Base-by-base conservation (phyloP, 2,797 vertebrate species). In the Rhinella marina region DNA sequence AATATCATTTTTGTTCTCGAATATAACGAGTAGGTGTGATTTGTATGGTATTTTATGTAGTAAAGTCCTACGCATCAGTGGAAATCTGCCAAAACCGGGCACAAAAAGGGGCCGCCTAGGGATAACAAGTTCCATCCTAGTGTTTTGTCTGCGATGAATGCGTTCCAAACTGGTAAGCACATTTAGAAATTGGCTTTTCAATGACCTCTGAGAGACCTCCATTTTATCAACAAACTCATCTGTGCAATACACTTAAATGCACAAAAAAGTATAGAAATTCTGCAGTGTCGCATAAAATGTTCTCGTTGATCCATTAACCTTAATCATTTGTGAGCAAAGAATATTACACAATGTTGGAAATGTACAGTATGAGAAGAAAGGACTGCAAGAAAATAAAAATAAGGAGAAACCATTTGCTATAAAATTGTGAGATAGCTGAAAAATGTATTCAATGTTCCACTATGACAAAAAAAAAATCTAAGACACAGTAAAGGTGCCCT, bases 161-260 rank as follows among this genome's bases (percentile, higher is more conserved):
- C 68, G 72, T 89, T 86, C 84, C 79, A 66, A 23, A 75, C 70
- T 19, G 52, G 61, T 89, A 59, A 86, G 85, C 78, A 88, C 76
- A 80, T 80, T 88, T 73, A 88, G 13, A 52, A 72, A 84, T 32
- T 70, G 64, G 59, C 75, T 72, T 79, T 88, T 70, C 81, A 50
- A 32, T 88, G 87, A 88, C 50, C 66, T 81, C 64, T 61, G 54
- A 7, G 64, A 80, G 82, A 27, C 62, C 64, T 32, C 4, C 10
- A 76, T 16, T 82, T 50, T 76, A 87, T 76, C 79, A 87, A 76
- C 79, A 76, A 82, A 64, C 41, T 82, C 1, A 61, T 59, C 68
- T 62, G 0, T n/a, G 48, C 73, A 54, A 54, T 70, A 23, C 48
- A 14, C n/a, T 2, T n/a, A 64, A 48, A n/a, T 25, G 9, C 32